Evolutionary conservation across 2,888 invertebrate genomes (phyloP).

Genomic region (Nomada fucata): DNA sequence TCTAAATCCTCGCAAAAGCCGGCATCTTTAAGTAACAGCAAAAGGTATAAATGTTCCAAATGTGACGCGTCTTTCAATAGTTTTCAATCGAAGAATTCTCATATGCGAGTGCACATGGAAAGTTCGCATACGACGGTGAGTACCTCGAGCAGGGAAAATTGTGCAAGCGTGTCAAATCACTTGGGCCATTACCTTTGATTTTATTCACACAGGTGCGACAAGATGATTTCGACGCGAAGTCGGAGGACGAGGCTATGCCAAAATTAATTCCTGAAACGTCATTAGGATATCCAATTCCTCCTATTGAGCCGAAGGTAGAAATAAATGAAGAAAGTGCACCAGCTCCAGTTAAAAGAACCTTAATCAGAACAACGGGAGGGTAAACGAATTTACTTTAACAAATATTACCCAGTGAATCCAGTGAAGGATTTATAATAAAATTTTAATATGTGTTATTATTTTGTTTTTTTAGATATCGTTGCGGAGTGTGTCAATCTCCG

Average conservation of each 20-base stretch:
- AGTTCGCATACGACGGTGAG: constrained; percentile 45
- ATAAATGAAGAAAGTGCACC: constrained; percentile 71
- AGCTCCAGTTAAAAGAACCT: constrained; percentile 77
- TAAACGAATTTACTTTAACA: constrained; percentile 47
- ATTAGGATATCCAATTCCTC: constrained; percentile 66
- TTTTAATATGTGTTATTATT: not conserved
- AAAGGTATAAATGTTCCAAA: constrained; percentile 75
- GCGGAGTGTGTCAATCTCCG: constrained; percentile 80
- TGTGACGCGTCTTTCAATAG: constrained; percentile 74
- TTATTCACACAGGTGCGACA: constrained; percentile 58
- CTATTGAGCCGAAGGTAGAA: constrained; percentile 74
- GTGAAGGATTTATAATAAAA: not conserved
- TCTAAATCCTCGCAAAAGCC: constrained; percentile 64
- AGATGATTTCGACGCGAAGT: constrained; percentile 57
- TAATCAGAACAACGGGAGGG: constrained; percentile 77
- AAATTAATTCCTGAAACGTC: constrained; percentile 72
- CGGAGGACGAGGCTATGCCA: constrained; percentile 70
- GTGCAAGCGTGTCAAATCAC: not conserved
- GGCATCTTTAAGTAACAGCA: constrained; percentile 54
- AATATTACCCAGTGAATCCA: not conserved
- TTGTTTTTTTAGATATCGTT: constrained; percentile 74
- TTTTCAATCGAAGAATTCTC: constrained; percentile 75
- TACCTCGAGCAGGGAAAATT: not conserved
- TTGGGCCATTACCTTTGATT: not conserved
- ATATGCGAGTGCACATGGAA: constrained; percentile 73